Conservation (phyloP, 1,140 invertebrate genomes). For the Micrasema longulum region DNA sequence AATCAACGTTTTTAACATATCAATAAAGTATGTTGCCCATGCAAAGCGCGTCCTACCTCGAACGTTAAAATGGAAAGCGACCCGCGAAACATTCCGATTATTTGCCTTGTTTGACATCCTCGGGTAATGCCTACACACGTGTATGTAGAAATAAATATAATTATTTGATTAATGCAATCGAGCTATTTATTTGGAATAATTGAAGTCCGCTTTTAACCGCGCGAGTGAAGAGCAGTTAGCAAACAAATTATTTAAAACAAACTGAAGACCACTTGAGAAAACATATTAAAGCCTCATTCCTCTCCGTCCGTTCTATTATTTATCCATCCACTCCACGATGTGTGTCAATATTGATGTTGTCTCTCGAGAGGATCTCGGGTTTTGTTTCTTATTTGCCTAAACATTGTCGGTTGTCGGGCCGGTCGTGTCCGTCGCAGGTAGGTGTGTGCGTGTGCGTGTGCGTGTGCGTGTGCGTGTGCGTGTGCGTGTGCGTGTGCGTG, state of each 20-base stretch:
- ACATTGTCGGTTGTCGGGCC: constrained; percentile 10
- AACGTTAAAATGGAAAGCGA: constrained; percentile 48
- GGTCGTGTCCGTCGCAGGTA: constrained; percentile 2
- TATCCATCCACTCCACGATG: constrained; percentile 26
- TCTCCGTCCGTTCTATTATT: constrained; percentile 27
- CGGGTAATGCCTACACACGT: constrained; percentile 12
- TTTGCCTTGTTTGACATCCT: constrained; percentile 38
- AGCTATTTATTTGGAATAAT: too few relatives aligned
- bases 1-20: constrained; percentile 22
- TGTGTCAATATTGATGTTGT: constrained; percentile 40
- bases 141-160: too few relatives aligned
- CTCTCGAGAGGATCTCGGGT: constrained; percentile 25
- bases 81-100: constrained; percentile 40
- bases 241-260: constrained; percentile 49
- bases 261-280: constrained; percentile 41
- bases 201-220: constrained; percentile 23
- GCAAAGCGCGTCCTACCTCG: constrained; percentile 28
- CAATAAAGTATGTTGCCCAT: constrained; percentile 21
- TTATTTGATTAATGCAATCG: too few relatives aligned
- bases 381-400: constrained; percentile 36
- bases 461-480: not conserved
- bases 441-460: not conserved
- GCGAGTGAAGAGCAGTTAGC: constrained; percentile 26
- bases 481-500: not conserved
- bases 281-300: constrained; percentile 41